phyloP scores from a whole-genome alignment of 2,113 vertebrate genomes.

The Regulus satrapa region DNA sequence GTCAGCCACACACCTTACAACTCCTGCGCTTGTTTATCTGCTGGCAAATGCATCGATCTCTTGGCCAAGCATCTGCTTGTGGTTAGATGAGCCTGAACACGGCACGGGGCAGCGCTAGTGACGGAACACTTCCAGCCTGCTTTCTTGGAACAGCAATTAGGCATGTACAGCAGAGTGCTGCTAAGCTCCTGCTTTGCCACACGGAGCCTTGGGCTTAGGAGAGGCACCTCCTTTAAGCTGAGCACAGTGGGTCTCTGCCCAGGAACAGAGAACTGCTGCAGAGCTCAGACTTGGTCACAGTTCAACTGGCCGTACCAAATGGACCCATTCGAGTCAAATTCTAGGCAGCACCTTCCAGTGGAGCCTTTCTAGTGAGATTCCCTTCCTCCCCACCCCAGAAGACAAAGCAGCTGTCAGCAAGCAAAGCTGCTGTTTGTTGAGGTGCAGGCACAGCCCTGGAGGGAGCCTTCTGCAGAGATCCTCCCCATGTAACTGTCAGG shows the following conservation, averaged over 20 bases:
- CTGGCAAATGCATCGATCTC: neutral
- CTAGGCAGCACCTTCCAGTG: neutral
- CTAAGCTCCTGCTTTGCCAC: neutral
- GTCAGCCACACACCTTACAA: neutral
- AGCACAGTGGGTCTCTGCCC: neutral
- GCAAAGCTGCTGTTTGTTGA: neutral
- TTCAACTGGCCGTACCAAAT: neutral
- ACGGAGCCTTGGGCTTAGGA: neutral
- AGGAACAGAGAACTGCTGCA: neutral
- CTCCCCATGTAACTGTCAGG: neutral
- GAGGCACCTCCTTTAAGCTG: neutral
- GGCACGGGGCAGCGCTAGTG: accelerated
- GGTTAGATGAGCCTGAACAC: neutral
- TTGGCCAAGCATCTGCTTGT: neutral
- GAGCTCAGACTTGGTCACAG: neutral
- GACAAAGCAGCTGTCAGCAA: neutral
- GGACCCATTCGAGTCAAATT: neutral
- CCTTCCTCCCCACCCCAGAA: neutral
- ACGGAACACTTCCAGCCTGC: neutral
- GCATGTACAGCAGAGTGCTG: neutral
- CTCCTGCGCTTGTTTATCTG: neutral
- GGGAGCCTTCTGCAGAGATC: neutral
- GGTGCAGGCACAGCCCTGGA: neutral
- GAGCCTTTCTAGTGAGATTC: no score
- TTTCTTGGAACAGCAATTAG: neutral